Evolutionary conservation across 2,888 invertebrate species (phyloP), one percentile per base, ranked within the genome.

Genomic region (Glaucopsyche alexis): DNA sequence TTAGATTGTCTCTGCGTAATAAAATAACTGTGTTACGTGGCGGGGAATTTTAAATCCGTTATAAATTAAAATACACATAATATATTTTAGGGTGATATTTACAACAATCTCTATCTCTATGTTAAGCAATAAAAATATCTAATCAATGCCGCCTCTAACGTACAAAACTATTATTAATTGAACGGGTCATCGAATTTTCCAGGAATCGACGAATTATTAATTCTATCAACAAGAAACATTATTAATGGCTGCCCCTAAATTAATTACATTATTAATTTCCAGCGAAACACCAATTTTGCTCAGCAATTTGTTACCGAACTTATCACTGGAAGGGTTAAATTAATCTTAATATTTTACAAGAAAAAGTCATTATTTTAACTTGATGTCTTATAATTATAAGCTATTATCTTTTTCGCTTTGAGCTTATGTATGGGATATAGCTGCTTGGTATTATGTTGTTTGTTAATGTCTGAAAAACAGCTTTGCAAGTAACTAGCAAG

Each of bases 251-350:
- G 75, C 60, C 76, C 79, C 80, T 80, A 81, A 83, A 85, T 85
- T 85, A 85, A 85, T 84, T 81, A 82, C 77, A 79, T 80, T 81
- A 85, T 86, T 83, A 85, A 86, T 86, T 84, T 80, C 78, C 78
- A 78, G 79, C 79, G 81, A 82, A 83, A 79, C 82, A 81, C 79
- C 82, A 80, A 82, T 84, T 82, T 81, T 76, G 76, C 75, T 77
- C 78, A 75, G 77, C 81, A 83, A 76, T 76, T 82, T 82, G 80
- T 78, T 75, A 76, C 76, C 79, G 77, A 77, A 76, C 76, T 76
- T 60, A 67, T 67, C 16, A 52, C 66, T 72, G 52, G 50, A 67
- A 19, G 19, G 72, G 38, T 60, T 14, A 60, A 60, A 60, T 60
- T 60, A 60, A 60, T 60, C 60, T 38, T 38, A 29, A 38, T 7